Evolutionary conservation across 2,113 vertebrate species (phyloP), one percentile per base, ranked within the genome.

Genomic region (Rhinogobius similis): DNA sequence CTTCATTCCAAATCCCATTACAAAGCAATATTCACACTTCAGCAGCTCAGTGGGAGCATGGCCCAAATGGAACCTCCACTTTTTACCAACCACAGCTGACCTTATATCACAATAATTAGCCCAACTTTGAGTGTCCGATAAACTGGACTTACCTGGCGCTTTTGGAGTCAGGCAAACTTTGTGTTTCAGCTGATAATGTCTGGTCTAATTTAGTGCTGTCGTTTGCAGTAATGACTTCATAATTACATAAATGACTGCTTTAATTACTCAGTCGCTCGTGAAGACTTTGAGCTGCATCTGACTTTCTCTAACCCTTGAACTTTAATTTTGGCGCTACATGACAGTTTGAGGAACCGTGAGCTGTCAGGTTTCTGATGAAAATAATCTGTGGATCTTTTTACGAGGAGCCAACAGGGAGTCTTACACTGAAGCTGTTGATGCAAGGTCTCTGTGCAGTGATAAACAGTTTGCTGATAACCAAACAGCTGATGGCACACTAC

Each of bases 391-490:
- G 27, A 32, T 36, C 29, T 5, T 36, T 61, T 61, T 61, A 61
- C n/a, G 20, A 9, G 20, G 58, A 36, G 29, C 29, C 16, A 18
- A 38, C 58, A 32, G 58, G 53, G 50, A 77, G 62, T 43, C 73
- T 70, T 79, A 50, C 20, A 72, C 48, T 61, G 64, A 63, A 75
- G 65, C 73, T 67, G 75, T 66, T 72, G 69, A 72, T 0, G 2
- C 23, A 55, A 4, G 5, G 72, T 56, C 59, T 77, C 46, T 59
- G 32, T 32, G 55, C 65, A 8, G 44, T 36, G 67, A 73, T 71
- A 67, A 75, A 76, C 72, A 78, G 26, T 69, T 48, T 65, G 61
- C 71, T 73, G 69, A 80, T 73, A 67, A 67, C 43, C 21, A 38
- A 78, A 59, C 71, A 74, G 67, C 75, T 73, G 62, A 29, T 16